Conservation (phyloP, 2,797 vertebrate genomes). For the Lagocephalus sceleratus region DNA sequence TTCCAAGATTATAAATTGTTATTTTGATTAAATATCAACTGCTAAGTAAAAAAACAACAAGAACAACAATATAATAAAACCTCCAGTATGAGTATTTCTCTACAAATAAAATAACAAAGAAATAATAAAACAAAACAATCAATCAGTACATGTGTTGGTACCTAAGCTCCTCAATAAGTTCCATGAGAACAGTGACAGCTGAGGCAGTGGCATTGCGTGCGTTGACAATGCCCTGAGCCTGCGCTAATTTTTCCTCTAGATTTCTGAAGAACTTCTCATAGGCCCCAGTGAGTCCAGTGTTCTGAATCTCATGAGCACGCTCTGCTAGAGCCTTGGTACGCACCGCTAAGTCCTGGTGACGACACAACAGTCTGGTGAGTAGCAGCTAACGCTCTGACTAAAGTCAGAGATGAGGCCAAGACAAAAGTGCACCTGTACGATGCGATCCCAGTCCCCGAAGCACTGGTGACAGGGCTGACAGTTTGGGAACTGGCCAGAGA, state of each 20-base stretch:
- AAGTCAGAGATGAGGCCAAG: not conserved
- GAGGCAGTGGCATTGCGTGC: conserved; percentile 83
- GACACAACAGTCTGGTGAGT: not conserved
- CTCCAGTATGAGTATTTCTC: not conserved
- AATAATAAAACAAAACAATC: not conserved
- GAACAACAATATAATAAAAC: too few species aligned
- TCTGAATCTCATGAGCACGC: conserved; percentile 83
- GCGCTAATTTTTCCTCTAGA: conserved; percentile 84
- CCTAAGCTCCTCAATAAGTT: conserved; percentile 84
- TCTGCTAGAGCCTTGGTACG: conserved; percentile 80
- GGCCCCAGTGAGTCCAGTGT: conserved; percentile 83
- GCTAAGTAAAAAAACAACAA: too few species aligned
- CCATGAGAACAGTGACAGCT: conserved; percentile 79
- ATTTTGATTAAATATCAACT: too few species aligned
- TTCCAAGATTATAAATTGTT: not conserved
- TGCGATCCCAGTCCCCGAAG: conserved; percentile 97
- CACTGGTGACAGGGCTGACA: conserved; percentile 94
- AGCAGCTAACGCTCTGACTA: not conserved
- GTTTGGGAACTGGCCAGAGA: conserved; percentile 87
- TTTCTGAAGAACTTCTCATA: conserved; percentile 83
- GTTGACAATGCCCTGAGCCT: conserved; percentile 81
- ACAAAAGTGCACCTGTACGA: conserved; percentile 79
- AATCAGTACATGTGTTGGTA: conserved; percentile 18
- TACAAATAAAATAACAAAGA: not conserved
- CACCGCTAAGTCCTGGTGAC: conserved; percentile 78